These are phyloP conservation scores for Pycnonotus jocosus DNA, from an alignment of 2,113 vertebrate genomes.

Conservation along the genomic window DNA sequence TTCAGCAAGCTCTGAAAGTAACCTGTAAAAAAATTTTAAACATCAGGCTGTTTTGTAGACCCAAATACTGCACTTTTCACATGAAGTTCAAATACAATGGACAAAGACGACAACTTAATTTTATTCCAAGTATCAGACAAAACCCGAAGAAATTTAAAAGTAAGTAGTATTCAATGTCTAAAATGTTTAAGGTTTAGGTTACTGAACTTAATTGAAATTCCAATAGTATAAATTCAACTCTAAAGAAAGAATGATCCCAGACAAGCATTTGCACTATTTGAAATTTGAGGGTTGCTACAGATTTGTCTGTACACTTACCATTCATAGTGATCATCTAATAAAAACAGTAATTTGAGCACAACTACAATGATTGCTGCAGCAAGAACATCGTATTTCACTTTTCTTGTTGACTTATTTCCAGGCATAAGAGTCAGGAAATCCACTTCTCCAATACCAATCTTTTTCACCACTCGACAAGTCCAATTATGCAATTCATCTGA, in stretches of 20 bases:
- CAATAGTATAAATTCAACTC: neutral
- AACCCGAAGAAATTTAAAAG: neutral
- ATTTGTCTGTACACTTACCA: slow-evolving; percentile 74
- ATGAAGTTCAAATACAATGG: neutral
- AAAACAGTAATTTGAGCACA: slow-evolving; percentile 85
- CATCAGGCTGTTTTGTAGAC: neutral
- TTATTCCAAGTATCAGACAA: neutral
- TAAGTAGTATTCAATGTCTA: neutral
- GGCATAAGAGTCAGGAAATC: slow-evolving; percentile 74
- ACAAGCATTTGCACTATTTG: neutral
- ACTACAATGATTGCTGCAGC: slow-evolving; percentile 82
- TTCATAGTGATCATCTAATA: slow-evolving; percentile 83
- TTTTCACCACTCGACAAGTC: slow-evolving; percentile 75
- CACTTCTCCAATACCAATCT: slow-evolving; percentile 62
- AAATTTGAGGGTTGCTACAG: neutral
- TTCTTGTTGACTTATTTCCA: neutral
- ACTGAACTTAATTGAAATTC: neutral
- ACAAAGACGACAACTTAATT: neutral
- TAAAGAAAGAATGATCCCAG: neutral
- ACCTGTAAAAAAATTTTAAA: slow-evolving; percentile 39
- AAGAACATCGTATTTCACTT: slow-evolving; percentile 82
- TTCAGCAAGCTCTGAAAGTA: slow-evolving; percentile 58
- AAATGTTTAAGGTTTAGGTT: neutral
- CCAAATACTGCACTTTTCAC: neutral
- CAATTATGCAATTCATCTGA: slow-evolving; percentile 82